Base-by-base conservation (phyloP, 2,888 invertebrate genomes). In the Polietes domitor region DNA sequence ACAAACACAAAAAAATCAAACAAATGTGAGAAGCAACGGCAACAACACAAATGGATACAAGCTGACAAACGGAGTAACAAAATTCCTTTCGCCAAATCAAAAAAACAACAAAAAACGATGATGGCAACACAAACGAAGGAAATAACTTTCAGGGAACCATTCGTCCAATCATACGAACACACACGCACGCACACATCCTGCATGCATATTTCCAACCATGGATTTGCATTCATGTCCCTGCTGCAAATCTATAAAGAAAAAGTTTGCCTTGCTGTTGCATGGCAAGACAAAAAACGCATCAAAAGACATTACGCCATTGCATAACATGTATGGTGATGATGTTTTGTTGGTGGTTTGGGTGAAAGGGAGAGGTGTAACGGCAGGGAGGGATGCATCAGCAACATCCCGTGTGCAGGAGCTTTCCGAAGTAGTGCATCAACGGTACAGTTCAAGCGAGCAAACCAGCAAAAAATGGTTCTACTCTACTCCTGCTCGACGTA, bases 21-120 rank as follows among this genome's bases (percentile, higher is more conserved):
- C 24, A 68, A 43, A 68, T 68, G 37, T 61, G 15, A 68, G 19
- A n/a, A 72, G 47, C 19, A 65, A 58, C 74, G 75, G 28, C 37
- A 71, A 58, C 53, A 26, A 0, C n/a, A 55, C 50, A 28, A 72
- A 47, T 9, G 28, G 21, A 47, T 50, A 72, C 50, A 24, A 24
- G 12, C 41, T 73, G 73, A 41, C 55, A 58, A 24, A 58, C 55
- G 73, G 76, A 61, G 47, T 78, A 79, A 78, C 78, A 70, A 84
- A 76, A 76, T 72, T 65, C 77, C 70, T 77, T 75, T 61, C 32
- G 15, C 15, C 53, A 58, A 77, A 19, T 24, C 17, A 9, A 37
- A n/a, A 47, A 5, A 58, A 65, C 9, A 80, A 19, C 2, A 53
- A 53, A 37, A 37, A 9, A 37, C 6, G 1, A 47, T n/a, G 32